Evolutionary conservation across 2,888 invertebrate genomes (phyloP), one percentile per base, ranked within the genome.

Genomic region (Eristalis intricaria): DNA sequence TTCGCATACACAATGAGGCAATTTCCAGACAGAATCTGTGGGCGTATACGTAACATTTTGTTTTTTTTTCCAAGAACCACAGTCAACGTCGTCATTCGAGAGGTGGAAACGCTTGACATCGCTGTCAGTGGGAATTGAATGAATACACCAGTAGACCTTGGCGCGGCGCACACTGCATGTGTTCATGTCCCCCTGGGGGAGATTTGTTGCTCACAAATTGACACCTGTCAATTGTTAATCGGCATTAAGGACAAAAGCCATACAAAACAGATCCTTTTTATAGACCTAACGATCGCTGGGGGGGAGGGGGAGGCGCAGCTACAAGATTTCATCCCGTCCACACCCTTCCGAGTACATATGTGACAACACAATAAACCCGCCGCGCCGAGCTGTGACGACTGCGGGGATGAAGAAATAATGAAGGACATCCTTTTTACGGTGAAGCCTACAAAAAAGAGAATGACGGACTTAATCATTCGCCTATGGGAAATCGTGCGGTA

Each of bases 161-260:
- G 29, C 0, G 29, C 29, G 29, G 29, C 29, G 4, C 29, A 5
- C 29, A 29, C 10, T 32, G 32, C 32, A 32, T 32, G 32, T 32
- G 32, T 7, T 22, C 26, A 65, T 75, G 64, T 61, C 75, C 22
- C 58, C 22, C 23, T 13, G 81, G 68, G 63, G 26, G 29, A 66
- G 77, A 85, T 73, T 73, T 74, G 63, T 82, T 70, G 56, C 38
- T 69, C 65, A 74, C 64, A 77, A 73, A 60, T 77, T 84, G 77
- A 64, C 82, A 82, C 74, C 75, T 82, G 78, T 32, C 82, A 78
- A 78, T 82, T 66, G 70, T 22, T 78, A 78, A 83, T 78, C 63
- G 83, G 63, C 74, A 58, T 71, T 74, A 43, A 23, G 61, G 43
- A 61, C 26, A 60, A 40, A 4, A 40, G 11, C 64, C 32, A 60